Evolutionary conservation across 1,140 invertebrate species (phyloP), one percentile per base, ranked within the genome.

Genomic region (Drosophila auraria): DNA sequence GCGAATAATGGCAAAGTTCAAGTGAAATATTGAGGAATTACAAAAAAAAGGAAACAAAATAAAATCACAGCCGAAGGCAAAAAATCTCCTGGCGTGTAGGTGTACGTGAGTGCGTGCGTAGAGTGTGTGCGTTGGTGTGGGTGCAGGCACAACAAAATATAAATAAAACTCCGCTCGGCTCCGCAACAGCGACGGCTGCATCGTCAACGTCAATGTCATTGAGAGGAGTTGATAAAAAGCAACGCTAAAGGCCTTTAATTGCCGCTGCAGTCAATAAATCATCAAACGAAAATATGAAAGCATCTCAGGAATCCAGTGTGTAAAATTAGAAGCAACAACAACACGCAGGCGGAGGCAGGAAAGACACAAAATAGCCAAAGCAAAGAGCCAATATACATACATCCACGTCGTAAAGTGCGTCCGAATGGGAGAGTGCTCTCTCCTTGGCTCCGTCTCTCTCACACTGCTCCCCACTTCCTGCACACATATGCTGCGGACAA

Each of bases 261-360:
- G 79, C 86, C 65, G 79, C 82, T 90, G 82, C 87, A 89, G 86
- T 89, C 87, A 79, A 90, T 89, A 89, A 89, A 89, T 89, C 87
- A 89, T 89, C 86, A 91, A 89, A 89, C 87, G 78, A 82, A 84
- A 86, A 86, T 90, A 89, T 89, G 86, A 90, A 89, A 90, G 82
- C 53, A 89, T 89, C 82, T 91, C 75, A 77, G 87, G 86, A 89
- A 90, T 90, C 81, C 65, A 53, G 66, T 77, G 76, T 60, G 72
- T 89, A 89, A 89, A 89, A 89, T 89, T 89, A 89, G 86, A 89
- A 90, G 60, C 82, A 79, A 45, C 68, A 47, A 71, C 50, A 68
- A 54, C 62, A 36, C 20, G 23, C 59, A 33, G 62, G 47, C 69
- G 51, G 61, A 79, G 68, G 62, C 75, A 86, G 77, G 77, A 78